These are phyloP conservation scores for Phocides pigmalion DNA, from an alignment of 1,140 invertebrate genomes.

Conservation along the genomic window DNA sequence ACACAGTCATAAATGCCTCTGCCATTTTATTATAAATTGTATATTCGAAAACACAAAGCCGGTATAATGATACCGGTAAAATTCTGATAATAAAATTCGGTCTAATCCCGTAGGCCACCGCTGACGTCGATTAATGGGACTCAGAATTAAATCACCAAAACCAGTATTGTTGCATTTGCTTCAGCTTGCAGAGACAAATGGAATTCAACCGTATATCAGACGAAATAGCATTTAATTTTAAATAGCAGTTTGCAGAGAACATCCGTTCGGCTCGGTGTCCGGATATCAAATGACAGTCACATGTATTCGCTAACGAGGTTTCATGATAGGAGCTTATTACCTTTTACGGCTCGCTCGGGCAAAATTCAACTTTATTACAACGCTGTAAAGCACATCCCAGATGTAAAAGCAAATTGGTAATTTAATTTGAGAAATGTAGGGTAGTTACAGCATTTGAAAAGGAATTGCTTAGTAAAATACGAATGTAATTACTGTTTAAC, in stretches of 20 bases:
- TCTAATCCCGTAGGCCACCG: conserved; percentile 63
- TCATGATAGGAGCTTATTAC: conserved; percentile 63
- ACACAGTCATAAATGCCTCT: conserved; percentile 20
- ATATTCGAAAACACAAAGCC: conserved; percentile 35
- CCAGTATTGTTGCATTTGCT: conserved; percentile 62
- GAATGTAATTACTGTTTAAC: conserved; percentile 64
- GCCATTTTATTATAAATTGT: conserved; percentile 26
- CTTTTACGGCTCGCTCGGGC: conserved; percentile 35
- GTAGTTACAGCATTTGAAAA: conserved; percentile 65
- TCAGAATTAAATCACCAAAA: conserved; percentile 73
- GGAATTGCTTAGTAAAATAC: conserved; percentile 65
- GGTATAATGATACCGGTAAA: conserved; percentile 46
- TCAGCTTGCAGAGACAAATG: conserved; percentile 35
- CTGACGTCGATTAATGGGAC: conserved; percentile 71
- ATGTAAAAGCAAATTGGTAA: conserved; percentile 33
- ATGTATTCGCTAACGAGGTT: conserved; percentile 74
- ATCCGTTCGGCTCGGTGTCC: conserved; percentile 46
- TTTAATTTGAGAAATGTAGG: conserved; percentile 51
- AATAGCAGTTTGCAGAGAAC: conserved; percentile 32
- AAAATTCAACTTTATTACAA: conserved; percentile 47
- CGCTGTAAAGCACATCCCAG: conserved; percentile 25
- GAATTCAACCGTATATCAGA: conserved; percentile 47
- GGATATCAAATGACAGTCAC: conserved; percentile 76
- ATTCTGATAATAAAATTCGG: conserved; percentile 65
- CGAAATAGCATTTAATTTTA: conserved; percentile 51